Conservation (phyloP, 2,113 vertebrate genomes). For the Columba janthina region DNA sequence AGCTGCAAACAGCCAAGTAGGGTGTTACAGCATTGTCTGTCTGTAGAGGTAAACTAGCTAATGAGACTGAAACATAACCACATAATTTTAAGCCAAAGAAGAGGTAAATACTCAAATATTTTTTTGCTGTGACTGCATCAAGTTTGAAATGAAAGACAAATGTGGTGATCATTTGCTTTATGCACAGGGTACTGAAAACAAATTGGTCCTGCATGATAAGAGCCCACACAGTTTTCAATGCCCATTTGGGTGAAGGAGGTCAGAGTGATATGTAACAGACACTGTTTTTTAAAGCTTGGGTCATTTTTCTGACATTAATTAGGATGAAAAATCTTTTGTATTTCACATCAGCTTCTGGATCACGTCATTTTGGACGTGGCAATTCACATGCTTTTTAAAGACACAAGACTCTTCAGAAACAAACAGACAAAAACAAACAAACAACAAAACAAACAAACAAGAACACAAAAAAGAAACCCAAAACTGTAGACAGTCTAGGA, state of each 20-base stretch:
- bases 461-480: no score
- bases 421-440: background rate
- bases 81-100: background rate
- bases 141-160: background rate
- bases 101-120: background rate
- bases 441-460: no score
- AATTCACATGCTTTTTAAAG: background rate
- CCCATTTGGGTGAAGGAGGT: background rate
- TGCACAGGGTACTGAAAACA: background rate
- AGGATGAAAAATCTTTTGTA: background rate
- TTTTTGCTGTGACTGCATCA: background rate
- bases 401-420: background rate
- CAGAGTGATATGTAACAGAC: background rate
- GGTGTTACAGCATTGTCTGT: background rate
- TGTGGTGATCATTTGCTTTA: background rate
- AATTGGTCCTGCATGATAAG: background rate
- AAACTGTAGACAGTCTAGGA: background rate
- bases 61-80: background rate
- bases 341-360: background rate
- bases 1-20: background rate
- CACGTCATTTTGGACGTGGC: background rate
- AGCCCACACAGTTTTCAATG: background rate
- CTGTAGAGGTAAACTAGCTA: background rate
- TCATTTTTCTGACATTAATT: background rate
- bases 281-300: background rate